A percentile compares a stretch with the other conserved stretches of the same genome.
Conservation (phyloP, 2,888 invertebrate species). For the Tupiocoris notatus region DNA sequence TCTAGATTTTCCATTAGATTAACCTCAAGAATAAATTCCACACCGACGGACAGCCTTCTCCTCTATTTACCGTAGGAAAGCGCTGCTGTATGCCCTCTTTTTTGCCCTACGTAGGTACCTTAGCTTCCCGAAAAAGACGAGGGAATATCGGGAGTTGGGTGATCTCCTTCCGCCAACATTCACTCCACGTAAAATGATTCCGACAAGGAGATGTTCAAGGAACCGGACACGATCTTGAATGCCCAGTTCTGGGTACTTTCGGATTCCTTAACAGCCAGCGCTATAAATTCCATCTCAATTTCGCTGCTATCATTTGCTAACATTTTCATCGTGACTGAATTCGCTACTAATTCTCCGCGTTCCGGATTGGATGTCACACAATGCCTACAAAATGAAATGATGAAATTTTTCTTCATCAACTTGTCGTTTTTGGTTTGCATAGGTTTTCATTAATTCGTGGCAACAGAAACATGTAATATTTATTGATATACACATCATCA, state of each 20-base stretch:
- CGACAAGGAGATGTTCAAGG: background rate
- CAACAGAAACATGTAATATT: too few relatives aligned
- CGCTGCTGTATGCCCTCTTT: background rate
- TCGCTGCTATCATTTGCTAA: too few relatives aligned
- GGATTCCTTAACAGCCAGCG: background rate
- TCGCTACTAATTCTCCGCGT: too few relatives aligned
- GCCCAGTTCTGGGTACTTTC: background rate
- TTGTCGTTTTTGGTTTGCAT: too few relatives aligned
- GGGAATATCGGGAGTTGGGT: background rate
- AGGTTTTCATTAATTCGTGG: too few relatives aligned
- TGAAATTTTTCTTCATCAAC: too few relatives aligned
- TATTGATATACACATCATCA: too few relatives aligned
- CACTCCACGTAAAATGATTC: background rate
- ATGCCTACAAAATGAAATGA: too few relatives aligned
- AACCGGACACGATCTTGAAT: background rate
- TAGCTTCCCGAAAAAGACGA: background rate
- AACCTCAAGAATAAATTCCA: conserved; percentile 24
- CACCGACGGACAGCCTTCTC: background rate
- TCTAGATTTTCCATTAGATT: conserved; percentile 30
- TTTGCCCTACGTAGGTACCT: background rate
- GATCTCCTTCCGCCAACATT: background rate
- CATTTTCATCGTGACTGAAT: too few relatives aligned
- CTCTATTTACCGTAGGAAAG: background rate
- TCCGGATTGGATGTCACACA: too few relatives aligned
- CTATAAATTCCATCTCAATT: background rate